Percentiles rank a stretch among this genome's conserved stretches.
These are phyloP conservation scores for Ceratina calcarata DNA, from an alignment of 1,140 invertebrate genomes.

Conservation along the genomic window DNA sequence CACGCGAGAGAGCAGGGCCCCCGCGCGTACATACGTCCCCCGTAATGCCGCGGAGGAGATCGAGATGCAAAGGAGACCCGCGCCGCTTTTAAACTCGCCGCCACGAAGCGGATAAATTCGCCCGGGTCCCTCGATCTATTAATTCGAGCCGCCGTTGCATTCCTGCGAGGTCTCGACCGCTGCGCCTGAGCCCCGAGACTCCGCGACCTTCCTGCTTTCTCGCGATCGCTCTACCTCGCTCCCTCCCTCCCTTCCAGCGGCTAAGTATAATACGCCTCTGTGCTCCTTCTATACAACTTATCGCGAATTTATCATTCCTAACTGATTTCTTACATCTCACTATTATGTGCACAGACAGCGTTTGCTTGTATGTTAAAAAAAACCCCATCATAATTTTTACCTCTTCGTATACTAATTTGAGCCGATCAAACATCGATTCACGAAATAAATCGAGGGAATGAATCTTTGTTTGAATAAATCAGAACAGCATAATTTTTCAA, in stretches of 20 bases:
- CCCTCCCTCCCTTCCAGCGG: neutral
- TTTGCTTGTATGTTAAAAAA: too few species aligned
- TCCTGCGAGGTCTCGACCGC: constrained; percentile 72
- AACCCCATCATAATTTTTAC: too few species aligned
- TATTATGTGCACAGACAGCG: too few species aligned
- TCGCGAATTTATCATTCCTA: neutral
- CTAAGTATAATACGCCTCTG: too few species aligned
- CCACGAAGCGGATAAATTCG: constrained; percentile 78
- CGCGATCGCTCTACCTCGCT: constrained; percentile 60
- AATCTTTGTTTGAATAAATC: too few species aligned
- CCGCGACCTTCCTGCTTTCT: constrained; percentile 72
- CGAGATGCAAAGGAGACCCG: constrained; percentile 77
- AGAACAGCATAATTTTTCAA: too few species aligned
- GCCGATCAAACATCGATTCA: too few species aligned
- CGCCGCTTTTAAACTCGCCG: constrained; percentile 77
- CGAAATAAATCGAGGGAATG: too few species aligned
- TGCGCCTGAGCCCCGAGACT: constrained; percentile 61
- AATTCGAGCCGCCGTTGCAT: constrained; percentile 77
- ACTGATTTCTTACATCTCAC: too few species aligned
- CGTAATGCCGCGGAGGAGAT: constrained; percentile 65
- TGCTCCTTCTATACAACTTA: neutral
- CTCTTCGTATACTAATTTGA: too few species aligned
- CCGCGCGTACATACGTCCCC: constrained; percentile 31
- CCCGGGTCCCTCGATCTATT: constrained; percentile 77
- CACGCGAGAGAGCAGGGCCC: constrained; percentile 31